Evolutionary conservation across 2,797 vertebrate genomes (phyloP), one percentile per base, ranked within the genome.

Genomic region (Notolabrus celidotus): DNA sequence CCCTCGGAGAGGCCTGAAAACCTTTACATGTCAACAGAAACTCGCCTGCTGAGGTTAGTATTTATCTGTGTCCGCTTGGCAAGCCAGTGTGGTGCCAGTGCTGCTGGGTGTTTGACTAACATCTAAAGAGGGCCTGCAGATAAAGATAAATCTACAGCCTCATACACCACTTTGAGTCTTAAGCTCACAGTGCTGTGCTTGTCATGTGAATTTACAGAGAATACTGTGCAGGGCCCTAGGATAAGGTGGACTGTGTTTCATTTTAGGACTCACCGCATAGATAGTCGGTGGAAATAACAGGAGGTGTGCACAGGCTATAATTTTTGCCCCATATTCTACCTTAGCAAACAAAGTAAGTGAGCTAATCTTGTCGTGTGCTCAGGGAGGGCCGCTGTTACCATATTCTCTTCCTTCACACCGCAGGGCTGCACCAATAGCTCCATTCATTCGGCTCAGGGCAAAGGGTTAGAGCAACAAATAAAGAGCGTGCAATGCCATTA

Each of bases 401-500:
- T 86, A 89, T 85, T 74, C 71, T 57, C 86, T 73, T 84, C 67
- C 77, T 76, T 86, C 89, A 72, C 81, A 79, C 88, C 65, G 31
- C 84, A 80, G 77, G 69, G 89, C 92, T 92, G 87, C 92, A 94
- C 94, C 82, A 95, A 95, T 92, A 87, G 92, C 88, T 60, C 84
- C 91, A 94, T 95, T 96, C 87, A 95, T 90, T 88, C 93, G 62
- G 89, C 84, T 80, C 67, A 71, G 95, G 93, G 86, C 94, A 95
- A 83, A 89, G 92, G 95, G 95, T 97, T 97, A 96, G 82, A 92
- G 93, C 94, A 96, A 96, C 95, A 97, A 96, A 97, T 96, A 95
- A 94, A 93, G 94, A 93, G 90, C 53, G 86, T 93, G 89, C 83
- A 80, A 92, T 81, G 51, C 94, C 93, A 94, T 93, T 94, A 95